A percentile compares a stretch with the other conserved stretches of the same genome.
phyloP scores from a whole-genome alignment of 1,140 invertebrate species.

The Pentalonia nigronervosa region DNA sequence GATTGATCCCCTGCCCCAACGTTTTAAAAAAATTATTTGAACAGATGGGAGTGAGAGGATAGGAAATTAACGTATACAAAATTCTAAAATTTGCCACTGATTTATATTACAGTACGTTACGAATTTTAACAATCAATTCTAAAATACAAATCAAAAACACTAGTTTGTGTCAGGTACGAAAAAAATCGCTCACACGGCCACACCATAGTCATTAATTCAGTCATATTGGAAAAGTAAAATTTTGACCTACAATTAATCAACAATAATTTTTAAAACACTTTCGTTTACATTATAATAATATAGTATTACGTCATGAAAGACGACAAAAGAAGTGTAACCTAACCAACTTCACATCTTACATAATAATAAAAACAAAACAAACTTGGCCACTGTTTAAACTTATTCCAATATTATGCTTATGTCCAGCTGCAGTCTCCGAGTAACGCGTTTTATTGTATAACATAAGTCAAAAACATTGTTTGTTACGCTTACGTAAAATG shows the following conservation, averaged over 20 bases:
- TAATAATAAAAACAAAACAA: conserved; percentile 2
- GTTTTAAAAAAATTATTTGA: no score
- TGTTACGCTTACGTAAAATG: background rate
- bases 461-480: background rate
- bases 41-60: no score
- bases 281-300: background rate
- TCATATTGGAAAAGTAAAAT: background rate
- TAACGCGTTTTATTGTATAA: background rate
- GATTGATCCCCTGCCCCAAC: no score
- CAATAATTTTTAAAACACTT: no score
- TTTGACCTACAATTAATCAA: background rate
- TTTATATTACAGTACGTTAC: no score
- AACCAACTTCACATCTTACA: background rate
- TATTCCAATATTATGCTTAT: background rate
- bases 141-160: no score
- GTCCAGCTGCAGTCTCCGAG: background rate
- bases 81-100: no score
- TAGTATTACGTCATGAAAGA: background rate
- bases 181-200: no score
- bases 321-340: background rate
- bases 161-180: no score
- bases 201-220: background rate
- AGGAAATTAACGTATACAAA: no score
- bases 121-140: no score
- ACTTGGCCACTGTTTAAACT: background rate